Conservation (phyloP, 2,888 invertebrate genomes). For the Acanthosepion esculentum region DNA sequence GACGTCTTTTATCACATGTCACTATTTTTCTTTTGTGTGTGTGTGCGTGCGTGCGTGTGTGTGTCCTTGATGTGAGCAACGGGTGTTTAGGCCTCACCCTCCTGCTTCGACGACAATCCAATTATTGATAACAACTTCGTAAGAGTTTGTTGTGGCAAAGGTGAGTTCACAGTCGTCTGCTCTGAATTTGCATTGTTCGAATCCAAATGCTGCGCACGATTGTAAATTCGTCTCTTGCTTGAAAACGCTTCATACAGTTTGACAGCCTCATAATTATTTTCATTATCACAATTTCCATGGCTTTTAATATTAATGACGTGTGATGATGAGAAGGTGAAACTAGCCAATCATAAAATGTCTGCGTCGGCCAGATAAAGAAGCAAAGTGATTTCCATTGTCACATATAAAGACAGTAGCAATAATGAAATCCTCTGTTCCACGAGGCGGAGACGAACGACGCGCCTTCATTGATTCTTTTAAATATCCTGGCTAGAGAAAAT, state of each 20-base stretch:
- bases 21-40: neutral
- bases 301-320: slow-evolving; percentile 21
- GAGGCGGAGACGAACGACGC: too few relatives aligned
- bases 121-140: neutral
- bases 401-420: neutral
- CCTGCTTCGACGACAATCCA: neutral
- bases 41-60: neutral
- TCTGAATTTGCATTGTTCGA: neutral
- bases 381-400: neutral
- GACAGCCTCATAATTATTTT: slow-evolving; percentile 12
- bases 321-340: neutral
- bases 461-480: too few relatives aligned
- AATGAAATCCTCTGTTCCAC: too few relatives aligned
- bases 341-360: neutral
- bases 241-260: neutral
- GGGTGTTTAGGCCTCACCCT: neutral
- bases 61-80: neutral
- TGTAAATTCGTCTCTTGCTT: neutral
- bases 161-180: neutral
- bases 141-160: neutral
- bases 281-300: neutral
- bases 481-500: too few relatives aligned
- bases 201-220: neutral
- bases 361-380: neutral
- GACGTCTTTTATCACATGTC: neutral